These are phyloP conservation scores for Eublepharis macularius DNA, from an alignment of 2,113 vertebrate species.

Conservation along the genomic window DNA sequence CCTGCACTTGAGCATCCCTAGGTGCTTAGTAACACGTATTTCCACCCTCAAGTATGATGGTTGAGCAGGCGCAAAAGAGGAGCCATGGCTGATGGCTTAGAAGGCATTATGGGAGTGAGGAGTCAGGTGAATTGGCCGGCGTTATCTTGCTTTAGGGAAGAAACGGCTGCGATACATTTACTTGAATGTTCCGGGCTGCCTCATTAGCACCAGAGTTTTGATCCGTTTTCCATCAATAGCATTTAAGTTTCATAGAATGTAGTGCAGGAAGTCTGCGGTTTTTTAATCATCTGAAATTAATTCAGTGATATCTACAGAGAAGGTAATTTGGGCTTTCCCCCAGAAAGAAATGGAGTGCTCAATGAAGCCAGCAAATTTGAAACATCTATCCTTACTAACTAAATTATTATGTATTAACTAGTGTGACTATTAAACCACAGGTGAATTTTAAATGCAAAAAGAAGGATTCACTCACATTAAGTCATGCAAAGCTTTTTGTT, in stretches of 20 bases:
- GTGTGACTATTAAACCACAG: constrained; percentile 30
- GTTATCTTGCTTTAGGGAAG: constrained; percentile 30
- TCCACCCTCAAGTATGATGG: too few species aligned
- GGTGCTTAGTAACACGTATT: too few species aligned
- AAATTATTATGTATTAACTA: constrained; percentile 22
- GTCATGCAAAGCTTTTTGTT: too few species aligned
- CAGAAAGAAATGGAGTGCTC: constrained; percentile 53
- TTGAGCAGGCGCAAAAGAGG: too few species aligned
- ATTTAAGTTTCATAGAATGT: constrained; percentile 29
- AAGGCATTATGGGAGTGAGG: too few species aligned
- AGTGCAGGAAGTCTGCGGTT: constrained; percentile 34
- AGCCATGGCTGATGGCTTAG: too few species aligned
- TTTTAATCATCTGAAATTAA: constrained; percentile 61
- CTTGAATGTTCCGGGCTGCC: constrained; percentile 42
- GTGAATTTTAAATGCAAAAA: too few species aligned
- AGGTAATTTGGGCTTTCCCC: constrained; percentile 48
- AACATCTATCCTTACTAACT: constrained; percentile 40
- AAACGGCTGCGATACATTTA: constrained; percentile 21
- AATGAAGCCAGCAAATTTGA: constrained; percentile 31
- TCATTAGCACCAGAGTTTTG: constrained; percentile 30
- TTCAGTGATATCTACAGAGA: constrained; percentile 57
- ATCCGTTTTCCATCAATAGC: constrained; percentile 4
- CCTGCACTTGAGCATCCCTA: too few species aligned
- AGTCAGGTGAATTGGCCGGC: too few species aligned
- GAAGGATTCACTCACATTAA: too few species aligned